phyloP scores from a whole-genome alignment of 2,888 invertebrate genomes.

The Melikaiella ostensackeni region DNA sequence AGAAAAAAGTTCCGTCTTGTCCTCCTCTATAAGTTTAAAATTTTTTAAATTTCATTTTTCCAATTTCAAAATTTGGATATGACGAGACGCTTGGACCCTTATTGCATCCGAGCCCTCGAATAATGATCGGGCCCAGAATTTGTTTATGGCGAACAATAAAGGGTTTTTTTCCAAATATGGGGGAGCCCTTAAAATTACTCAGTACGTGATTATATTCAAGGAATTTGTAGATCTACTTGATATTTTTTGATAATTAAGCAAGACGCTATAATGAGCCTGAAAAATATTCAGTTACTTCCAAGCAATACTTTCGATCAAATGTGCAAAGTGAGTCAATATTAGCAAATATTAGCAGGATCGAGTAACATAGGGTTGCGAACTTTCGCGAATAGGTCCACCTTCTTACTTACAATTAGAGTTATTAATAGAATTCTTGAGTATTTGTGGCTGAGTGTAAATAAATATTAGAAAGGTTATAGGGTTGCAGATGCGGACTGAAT shows the following conservation, averaged over 20 bases:
- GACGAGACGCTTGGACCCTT: too few relatives aligned
- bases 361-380: conserved; percentile 39
- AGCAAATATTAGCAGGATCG: conserved; percentile 34
- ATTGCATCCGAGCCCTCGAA: too few relatives aligned
- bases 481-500: not conserved
- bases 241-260: conserved; percentile 44
- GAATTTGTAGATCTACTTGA: not conserved
- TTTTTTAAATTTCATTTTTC: too few relatives aligned
- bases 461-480: conserved; percentile 4
- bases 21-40: too few relatives aligned
- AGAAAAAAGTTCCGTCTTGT: too few relatives aligned
- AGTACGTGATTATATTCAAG: not conserved
- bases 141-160: too few relatives aligned
- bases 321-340: conserved; percentile 41
- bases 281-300: conserved; percentile 50
- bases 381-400: conserved; percentile 36
- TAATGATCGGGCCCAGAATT: too few relatives aligned
- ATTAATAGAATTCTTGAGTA: conserved; percentile 35
- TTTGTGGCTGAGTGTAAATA: conserved; percentile 22
- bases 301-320: conserved; percentile 44
- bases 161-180: too few relatives aligned
- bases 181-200: not conserved
- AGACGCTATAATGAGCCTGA: conserved; percentile 37
- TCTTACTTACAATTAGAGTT: conserved; percentile 8
- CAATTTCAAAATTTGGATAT: too few relatives aligned